Evolutionary conservation across 2,888 invertebrate genomes (phyloP), one percentile per base, ranked within the genome.

Genomic region (Cecidostiba fungosa): DNA sequence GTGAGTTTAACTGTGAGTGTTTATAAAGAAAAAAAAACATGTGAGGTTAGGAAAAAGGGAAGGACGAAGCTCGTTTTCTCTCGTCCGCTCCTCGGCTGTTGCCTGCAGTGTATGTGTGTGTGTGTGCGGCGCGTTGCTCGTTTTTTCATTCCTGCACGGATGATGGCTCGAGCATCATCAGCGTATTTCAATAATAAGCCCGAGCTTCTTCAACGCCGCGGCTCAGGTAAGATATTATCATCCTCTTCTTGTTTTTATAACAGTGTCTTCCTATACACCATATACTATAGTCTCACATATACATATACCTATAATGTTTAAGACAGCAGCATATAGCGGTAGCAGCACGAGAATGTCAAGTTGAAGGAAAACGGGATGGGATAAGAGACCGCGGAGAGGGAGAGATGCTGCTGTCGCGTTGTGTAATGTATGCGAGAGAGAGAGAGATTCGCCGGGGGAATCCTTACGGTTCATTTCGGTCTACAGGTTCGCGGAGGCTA

Each of bases 1-100:
- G 3, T 50, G 10, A 5, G 19, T 19, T 19, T 14, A 16, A 50
- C 14, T 4, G 50, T 50, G 16, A 50, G 54, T 54, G 16, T 16
- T 54, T n/a, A n/a, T n/a, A 16, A 10, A 54, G 3, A 16, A 6
- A 54, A 8, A 23, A 26, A 26, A 26, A 29, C 66, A 26, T 69
- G 26, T 26, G 69, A 70, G 32, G 70, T 70, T 32, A 70, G 29
- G 19, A 16, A n/a, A 36, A 32, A 32, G 70, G n/a, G 4, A 23
- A 59, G 23, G 59, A 59, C 2, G 59, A 59, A n/a, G 59, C 26
- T 66, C 12, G 29, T 26, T 12, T 66, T 98, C 98, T 0, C 98
- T 99, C 93, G 96, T 96, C 89, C 95, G 97, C 87, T 95, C 98
- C 88, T 94, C 98, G 72, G 97, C 97, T 89, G 96, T 98, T 1